Percentiles rank a stretch among this genome's conserved stretches.
phyloP scores from a whole-genome alignment of 2,113 vertebrate species.

The Thalassarche chlororhynchos region DNA sequence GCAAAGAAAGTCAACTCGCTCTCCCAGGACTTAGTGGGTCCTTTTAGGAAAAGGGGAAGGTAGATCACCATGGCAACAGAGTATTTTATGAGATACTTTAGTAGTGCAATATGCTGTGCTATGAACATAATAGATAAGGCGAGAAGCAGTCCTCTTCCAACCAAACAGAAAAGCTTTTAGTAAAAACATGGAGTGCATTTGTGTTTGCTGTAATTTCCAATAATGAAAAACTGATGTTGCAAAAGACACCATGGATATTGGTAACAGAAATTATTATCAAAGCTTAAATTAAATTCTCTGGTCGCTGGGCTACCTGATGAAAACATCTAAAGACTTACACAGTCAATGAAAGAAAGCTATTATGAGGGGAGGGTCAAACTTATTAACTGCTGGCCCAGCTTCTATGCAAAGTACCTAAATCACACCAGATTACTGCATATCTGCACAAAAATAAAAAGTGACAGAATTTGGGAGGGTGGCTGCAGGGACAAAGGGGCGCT shows the following conservation, averaged over 20 bases:
- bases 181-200: background rate
- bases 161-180: background rate
- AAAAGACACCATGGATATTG: rapidly evolving
- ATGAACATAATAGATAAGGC: background rate
- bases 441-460: background rate
- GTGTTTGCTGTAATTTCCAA: background rate
- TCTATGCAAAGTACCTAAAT: background rate
- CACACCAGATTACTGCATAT: background rate
- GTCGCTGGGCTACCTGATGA: background rate
- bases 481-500: background rate
- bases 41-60: constrained; percentile 8
- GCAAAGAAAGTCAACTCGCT: background rate
- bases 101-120: background rate
- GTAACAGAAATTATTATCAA: background rate
- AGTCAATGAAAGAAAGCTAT: background rate
- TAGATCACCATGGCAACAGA: background rate
- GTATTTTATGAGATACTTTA: constrained; percentile 3
- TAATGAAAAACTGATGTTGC: background rate
- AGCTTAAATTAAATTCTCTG: background rate
- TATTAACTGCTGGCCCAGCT: background rate
- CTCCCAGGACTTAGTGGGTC: background rate
- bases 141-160: background rate
- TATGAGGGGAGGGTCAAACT: background rate
- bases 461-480: background rate
- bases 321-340: background rate